A percentile compares a stretch with the other conserved stretches of the same genome.
phyloP scores from a whole-genome alignment of 2,888 invertebrate species.

The Notodonta dromedarius region DNA sequence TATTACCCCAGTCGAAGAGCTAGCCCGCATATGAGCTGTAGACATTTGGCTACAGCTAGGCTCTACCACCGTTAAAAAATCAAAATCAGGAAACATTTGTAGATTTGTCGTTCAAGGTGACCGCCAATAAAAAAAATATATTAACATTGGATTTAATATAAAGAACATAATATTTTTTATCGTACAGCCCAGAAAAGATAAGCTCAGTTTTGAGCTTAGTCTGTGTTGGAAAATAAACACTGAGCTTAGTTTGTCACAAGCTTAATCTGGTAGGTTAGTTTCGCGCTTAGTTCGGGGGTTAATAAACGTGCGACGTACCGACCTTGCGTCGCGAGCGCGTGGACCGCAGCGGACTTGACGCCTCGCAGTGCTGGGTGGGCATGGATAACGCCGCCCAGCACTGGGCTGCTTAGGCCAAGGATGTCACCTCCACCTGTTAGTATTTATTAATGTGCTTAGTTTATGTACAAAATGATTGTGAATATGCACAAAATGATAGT shows the following conservation, averaged over 20 bases:
- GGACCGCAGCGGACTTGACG: conserved; percentile 82
- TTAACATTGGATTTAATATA: no score
- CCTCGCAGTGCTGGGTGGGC: conserved; percentile 88
- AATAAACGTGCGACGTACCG: conserved; percentile 74
- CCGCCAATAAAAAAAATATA: no score
- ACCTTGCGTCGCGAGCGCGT: conserved; percentile 80
- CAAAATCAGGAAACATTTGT: no score
- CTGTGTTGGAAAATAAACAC: neutral
- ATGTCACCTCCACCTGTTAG: conserved; percentile 76
- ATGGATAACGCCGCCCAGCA: conserved; percentile 74
- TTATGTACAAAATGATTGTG: conserved; percentile 2
- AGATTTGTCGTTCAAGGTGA: no score
- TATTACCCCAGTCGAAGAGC: no score
- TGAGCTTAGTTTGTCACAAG: neutral
- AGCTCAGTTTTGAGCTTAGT: neutral
- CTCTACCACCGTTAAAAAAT: no score
- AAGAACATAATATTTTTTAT: no score
- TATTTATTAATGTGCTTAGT: conserved; percentile 34
- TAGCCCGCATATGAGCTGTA: no score
- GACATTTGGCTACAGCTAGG: no score
- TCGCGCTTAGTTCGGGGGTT: conserved; percentile 16
- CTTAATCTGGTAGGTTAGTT: neutral
- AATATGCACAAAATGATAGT: no score
- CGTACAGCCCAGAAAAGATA: no score
- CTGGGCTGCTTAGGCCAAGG: conserved; percentile 75